A percentile compares a stretch with the other conserved stretches of the same genome.
These are phyloP conservation scores for Eriosoma lanigerum DNA, from an alignment of 1,140 invertebrate genomes.

Conservation along the genomic window DNA sequence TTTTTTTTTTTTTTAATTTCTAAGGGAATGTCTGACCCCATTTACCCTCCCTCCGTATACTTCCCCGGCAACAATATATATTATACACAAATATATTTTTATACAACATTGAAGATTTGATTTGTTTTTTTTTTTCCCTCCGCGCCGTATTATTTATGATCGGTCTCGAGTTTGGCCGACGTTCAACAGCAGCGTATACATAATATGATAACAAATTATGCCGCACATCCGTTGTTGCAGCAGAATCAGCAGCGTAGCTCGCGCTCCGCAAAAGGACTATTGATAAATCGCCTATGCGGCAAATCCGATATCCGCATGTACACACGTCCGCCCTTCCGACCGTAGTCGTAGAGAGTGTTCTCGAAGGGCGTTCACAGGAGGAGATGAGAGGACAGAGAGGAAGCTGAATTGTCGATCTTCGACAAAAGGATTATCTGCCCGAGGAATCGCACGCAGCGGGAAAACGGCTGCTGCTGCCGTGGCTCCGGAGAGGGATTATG, in stretches of 20 bases:
- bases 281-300: slow-evolving; percentile 51
- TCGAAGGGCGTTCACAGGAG: too few relatives aligned
- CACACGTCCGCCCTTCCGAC: background rate
- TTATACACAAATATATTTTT: too few relatives aligned
- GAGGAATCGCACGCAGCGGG: background rate
- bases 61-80: too few relatives aligned
- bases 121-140: slow-evolving; percentile 1
- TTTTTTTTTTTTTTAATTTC: too few relatives aligned
- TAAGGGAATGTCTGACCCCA: too few relatives aligned
- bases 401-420: slow-evolving; percentile 20
- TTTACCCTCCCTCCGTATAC: too few relatives aligned
- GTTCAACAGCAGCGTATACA: slow-evolving; percentile 14
- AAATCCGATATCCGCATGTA: slow-evolving; percentile 45
- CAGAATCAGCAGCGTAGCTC: background rate
- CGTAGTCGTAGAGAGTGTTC: too few relatives aligned
- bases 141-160: slow-evolving; percentile 15
- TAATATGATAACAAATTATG: slow-evolving; percentile 29
- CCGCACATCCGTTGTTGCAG: slow-evolving; percentile 13
- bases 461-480: background rate
- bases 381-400: background rate
- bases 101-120: background rate
- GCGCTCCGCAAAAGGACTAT: background rate
- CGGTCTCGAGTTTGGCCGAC: slow-evolving; percentile 9
- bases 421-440: slow-evolving; percentile 48
- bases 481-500: slow-evolving; percentile 27